Evolutionary conservation across 2,113 vertebrate genomes (phyloP).

Genomic region (Lontra canadensis): DNA sequence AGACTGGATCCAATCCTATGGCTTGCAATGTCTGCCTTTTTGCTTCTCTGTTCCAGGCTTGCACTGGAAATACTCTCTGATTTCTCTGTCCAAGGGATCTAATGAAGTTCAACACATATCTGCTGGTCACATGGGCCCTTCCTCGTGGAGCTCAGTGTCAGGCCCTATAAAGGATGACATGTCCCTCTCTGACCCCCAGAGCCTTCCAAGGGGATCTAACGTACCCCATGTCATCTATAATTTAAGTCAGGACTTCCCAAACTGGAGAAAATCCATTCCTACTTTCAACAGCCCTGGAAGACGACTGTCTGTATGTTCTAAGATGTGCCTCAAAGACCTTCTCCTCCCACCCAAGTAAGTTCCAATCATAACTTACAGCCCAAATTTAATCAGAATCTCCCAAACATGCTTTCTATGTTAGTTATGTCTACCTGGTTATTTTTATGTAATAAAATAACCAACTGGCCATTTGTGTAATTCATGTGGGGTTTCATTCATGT

Average conservation of each 20-base stretch:
- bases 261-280: background rate
- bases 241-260: background rate
- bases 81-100: background rate
- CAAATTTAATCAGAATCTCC: background rate
- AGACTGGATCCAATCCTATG: background rate
- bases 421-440: background rate
- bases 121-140: background rate
- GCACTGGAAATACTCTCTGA: background rate
- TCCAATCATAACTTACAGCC: background rate
- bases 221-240: background rate
- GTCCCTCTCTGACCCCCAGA: background rate
- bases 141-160: background rate
- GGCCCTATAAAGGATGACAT: background rate
- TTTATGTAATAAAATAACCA: background rate
- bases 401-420: background rate
- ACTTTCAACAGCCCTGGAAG: background rate
- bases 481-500: background rate
- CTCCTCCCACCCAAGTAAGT: background rate
- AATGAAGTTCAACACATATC: accelerated
- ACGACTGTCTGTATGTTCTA: background rate
- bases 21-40: background rate
- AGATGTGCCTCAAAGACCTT: background rate
- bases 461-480: background rate
- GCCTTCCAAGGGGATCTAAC: background rate
- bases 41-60: background rate